phyloP scores from a whole-genome alignment of 2,113 vertebrate genomes.

The Balaenoptera acutorostrata region DNA sequence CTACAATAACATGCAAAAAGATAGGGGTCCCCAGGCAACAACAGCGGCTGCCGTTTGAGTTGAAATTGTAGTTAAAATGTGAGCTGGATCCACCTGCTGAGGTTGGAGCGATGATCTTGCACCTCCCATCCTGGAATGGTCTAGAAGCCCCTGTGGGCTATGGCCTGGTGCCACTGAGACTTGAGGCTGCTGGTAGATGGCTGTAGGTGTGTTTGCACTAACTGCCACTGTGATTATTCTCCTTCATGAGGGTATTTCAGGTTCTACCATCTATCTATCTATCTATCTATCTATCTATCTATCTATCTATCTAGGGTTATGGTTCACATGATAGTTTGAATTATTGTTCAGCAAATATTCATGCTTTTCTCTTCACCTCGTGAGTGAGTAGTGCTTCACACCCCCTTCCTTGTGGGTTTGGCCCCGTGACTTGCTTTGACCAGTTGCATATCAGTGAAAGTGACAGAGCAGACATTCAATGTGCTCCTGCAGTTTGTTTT shows the following conservation, averaged over 20 bases:
- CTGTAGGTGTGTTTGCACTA: neutral
- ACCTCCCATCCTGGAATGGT: neutral
- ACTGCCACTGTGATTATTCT: neutral
- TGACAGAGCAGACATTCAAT: accelerated
- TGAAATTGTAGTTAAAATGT: slow-evolving; percentile 27
- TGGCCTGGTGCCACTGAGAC: neutral
- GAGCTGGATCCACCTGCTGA: neutral
- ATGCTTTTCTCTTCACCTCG: neutral
- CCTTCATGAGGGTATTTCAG: neutral
- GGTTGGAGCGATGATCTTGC: neutral
- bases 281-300: neutral
- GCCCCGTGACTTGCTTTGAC: no score
- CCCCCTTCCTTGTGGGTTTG: neutral
- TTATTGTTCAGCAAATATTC: neutral
- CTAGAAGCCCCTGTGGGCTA: neutral
- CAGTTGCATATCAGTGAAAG: neutral
- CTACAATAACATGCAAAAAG: slow-evolving; percentile 44
- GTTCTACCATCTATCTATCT: neutral
- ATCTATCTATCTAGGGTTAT: neutral
- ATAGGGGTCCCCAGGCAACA: slow-evolving; percentile 21
- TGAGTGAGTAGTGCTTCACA: neutral
- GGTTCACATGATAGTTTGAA: neutral
- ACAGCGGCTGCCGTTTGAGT: neutral
- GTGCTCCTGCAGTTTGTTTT: accelerated
- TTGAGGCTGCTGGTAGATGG: neutral